A percentile compares a stretch with the other conserved stretches of the same genome.
Evolutionary conservation across 2,888 invertebrate genomes (phyloP).

Genomic region (Atherix ibis): DNA sequence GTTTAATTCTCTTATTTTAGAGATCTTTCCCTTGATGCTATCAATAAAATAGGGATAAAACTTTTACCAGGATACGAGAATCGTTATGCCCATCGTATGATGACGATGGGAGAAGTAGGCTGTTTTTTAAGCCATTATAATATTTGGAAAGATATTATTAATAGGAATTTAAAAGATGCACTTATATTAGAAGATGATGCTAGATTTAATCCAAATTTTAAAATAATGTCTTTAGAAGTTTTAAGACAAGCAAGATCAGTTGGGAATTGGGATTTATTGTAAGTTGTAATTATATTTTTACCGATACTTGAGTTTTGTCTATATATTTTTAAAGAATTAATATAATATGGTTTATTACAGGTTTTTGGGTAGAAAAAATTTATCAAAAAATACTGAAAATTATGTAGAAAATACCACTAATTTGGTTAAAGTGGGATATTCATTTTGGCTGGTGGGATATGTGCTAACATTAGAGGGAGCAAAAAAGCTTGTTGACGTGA

Average conservation of each 20-base stretch:
- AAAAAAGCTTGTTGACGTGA: constrained; percentile 53
- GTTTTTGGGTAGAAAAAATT: constrained; percentile 85
- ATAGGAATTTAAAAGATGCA: constrained; percentile 40
- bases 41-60: constrained; percentile 50
- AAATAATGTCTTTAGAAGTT: constrained; percentile 18
- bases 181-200: constrained; percentile 91
- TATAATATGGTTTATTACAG: constrained; percentile 38
- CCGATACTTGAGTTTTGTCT: too few species aligned
- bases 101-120: constrained; percentile 95
- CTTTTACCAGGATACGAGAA: constrained; percentile 73
- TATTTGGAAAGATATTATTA: constrained; percentile 61
- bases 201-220: constrained; percentile 78
- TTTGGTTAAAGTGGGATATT: constrained; percentile 70
- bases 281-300: too few species aligned
- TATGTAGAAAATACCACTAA: constrained; percentile 49
- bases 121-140: constrained; percentile 92
- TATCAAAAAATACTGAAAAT: constrained; percentile 55
- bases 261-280: constrained; percentile 81
- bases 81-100: constrained; percentile 78
- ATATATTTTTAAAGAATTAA: too few species aligned
- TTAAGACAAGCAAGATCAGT: constrained; percentile 33
- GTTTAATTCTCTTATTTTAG: too few species aligned
- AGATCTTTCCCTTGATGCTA: too few species aligned
- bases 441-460: constrained; percentile 98
- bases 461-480: constrained; percentile 66